Base-by-base conservation (phyloP, 2,888 invertebrate genomes). In the Tetragonisca angustula region DNA sequence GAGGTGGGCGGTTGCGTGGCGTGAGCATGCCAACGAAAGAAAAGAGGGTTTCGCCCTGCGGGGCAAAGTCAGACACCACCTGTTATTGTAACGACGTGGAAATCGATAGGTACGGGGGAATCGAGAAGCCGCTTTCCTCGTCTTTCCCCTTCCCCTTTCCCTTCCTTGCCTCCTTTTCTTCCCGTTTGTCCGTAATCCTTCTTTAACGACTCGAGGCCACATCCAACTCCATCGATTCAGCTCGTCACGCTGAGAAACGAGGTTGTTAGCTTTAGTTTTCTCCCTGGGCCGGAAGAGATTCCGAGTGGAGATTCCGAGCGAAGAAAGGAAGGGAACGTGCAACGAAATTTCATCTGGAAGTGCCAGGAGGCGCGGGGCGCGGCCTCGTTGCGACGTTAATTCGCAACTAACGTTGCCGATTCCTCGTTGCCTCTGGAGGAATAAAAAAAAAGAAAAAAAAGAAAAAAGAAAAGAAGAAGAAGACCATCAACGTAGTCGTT, bases 201-300 rank as follows among this genome's bases (percentile, higher is more conserved):
- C 83, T 83, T 78, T 84, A 89, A 87, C 86, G 86, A 80, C 78
- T 76, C 73, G 64, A 71, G 64, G 49, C 77, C 67, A 67, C 73
- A 27, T 79, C 74, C 32, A 32, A 64, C 32, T 71, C 76, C 83
- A 89, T 87, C 82, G 89, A 87, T 89, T 85, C 81, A 43, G 86
- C 72, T 85, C 88, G 79, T 88, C 87, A 82, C 71, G 74, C 65
- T 65, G 68, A 13, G 32, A 21, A 65, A 27, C 32, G 71, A 79
- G 65, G 71, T 71, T 50, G 84, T 69, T 79, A 64, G 72, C 85
- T 81, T 81, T 87, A 79, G 69, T 71, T 81, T 81, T 49, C 64
- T 49, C 15, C 56, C 52, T 52, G 59, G 50, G 50, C 15, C 59
- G 15, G 54, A 71, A 27, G 76, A 79, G 68, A 56, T 61, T 52